A percentile compares a stretch with the other conserved stretches of the same genome.
Conservation (phyloP, 2,888 invertebrate genomes). For the Lasioglossum calceatum region DNA sequence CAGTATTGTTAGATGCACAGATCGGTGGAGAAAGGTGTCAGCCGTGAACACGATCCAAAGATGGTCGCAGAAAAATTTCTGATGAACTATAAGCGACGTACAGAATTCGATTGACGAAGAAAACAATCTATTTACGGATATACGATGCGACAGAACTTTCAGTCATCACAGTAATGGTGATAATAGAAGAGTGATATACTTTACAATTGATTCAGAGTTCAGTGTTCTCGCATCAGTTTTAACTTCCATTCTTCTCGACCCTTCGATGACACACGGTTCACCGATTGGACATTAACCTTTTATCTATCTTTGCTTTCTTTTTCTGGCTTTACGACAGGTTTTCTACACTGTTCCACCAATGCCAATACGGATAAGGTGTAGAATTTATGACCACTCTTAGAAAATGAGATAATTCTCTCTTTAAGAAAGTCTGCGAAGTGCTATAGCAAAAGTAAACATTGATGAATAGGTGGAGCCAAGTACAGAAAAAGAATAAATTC, state of each 20-base stretch:
- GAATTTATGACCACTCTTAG: conserved; percentile 22
- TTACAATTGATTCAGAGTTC: no score
- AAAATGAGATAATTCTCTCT: conserved; percentile 26
- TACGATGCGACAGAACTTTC: background rate
- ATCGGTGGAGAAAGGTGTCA: conserved; percentile 27
- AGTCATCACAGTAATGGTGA: no score
- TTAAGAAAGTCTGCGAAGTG: conserved; percentile 24
- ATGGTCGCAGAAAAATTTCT: conserved; percentile 13
- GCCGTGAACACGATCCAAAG: conserved; percentile 21
- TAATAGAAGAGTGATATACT: no score
- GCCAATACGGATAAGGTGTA: conserved; percentile 20
- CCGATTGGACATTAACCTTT: conserved; percentile 16
- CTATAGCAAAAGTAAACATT: background rate
- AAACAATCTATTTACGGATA: background rate
- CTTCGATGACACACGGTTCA: background rate
- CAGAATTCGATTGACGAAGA: background rate
- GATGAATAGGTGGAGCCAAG: background rate
- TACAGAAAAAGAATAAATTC: background rate
- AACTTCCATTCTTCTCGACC: background rate
- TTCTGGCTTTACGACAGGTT: conserved; percentile 26
- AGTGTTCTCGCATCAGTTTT: no score
- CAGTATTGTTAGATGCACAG: conserved; percentile 27
- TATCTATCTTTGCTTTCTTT: conserved; percentile 26
- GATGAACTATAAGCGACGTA: background rate
- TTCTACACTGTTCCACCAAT: conserved; percentile 16